Evolutionary conservation across 2,797 vertebrate species (phyloP), one percentile per base, ranked within the genome.

Genomic region (Myoxocephalus aenaeus): DNA sequence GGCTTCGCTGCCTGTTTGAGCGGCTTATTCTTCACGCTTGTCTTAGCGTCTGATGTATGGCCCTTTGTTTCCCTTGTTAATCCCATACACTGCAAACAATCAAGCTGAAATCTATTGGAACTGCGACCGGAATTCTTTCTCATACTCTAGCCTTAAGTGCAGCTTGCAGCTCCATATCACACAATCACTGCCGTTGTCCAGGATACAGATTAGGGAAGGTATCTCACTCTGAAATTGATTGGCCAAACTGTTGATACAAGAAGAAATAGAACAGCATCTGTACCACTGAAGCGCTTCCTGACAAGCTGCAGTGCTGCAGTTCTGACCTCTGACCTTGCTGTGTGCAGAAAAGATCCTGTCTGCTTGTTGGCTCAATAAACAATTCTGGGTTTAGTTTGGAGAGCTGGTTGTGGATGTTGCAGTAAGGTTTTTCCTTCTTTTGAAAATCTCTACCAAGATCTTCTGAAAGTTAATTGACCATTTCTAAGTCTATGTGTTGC

Each of bases 1-100:
- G 71, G 74, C 77, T 46, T 22, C 36, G 64, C 73, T 50, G 71
- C 34, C 40, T 80, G 62, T 87, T 66, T 84, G 27, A 53, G 79
- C 13, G 17, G 73, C 72, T 88, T 79, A 87, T 87, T 86, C 66
- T 86, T 74, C 61, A 20, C 32, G 66, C 66, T 73, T 85, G 84
- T 88, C 81, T 76, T 58, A 34, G 29, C 65, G 11, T 56, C 54
- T 81, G 81, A 90, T 86, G 58, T 61, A 87, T 61, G 50, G 77
- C 48, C 63, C 58, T 79, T 27, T 44, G 65, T 69, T 86, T 58
- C 38, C 65, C 84, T 70, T 81, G 84, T 86, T 84, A 85, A 75
- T 54, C 64, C 29, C 38, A 38, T 40, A 57, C 69, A 54, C 75
- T 42, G 27, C 67, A 59, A 11, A 77, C 58, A 74, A 65, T 75